Evolutionary conservation across 53 echinoderm and acorn worm genomes (phyloP).

Genomic region (Echinarachnius parma): DNA sequence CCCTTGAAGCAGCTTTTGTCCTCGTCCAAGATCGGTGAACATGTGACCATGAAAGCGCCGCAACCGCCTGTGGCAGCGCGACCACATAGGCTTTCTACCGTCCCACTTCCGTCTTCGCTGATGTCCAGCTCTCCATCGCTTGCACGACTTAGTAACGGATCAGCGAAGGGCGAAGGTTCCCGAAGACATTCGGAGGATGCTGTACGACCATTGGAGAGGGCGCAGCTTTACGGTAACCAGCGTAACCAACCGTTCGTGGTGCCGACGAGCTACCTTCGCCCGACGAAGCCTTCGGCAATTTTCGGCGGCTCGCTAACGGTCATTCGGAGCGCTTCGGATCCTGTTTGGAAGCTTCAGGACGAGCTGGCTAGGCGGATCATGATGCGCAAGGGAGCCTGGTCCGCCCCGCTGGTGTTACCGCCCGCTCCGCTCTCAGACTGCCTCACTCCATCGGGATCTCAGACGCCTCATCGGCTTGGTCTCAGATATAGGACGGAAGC

Average conservation of each 20-base stretch:
- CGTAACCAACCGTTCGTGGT: constrained; percentile 41
- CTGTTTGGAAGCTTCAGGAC: constrained; percentile 24
- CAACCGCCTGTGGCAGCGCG: constrained; percentile 3
- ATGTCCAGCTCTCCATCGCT: constrained; percentile 10
- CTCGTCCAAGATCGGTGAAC: constrained; percentile 35
- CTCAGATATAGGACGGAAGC: constrained; percentile 87
- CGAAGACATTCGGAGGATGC: constrained; percentile 7
- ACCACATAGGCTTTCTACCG: background rate
- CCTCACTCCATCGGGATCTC: constrained; percentile 60
- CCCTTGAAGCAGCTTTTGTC: constrained; percentile 18
- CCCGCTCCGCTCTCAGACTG: constrained; percentile 82
- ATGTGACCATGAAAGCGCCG: background rate
- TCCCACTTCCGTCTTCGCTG: constrained; percentile 9
- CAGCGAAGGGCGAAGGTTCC: background rate
- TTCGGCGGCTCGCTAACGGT: constrained; percentile 10
- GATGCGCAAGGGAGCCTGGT: constrained; percentile 7
- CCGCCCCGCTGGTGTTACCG: constrained; percentile 57
- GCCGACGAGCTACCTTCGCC: constrained; percentile 23
- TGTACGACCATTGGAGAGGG: background rate
- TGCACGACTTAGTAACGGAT: background rate
- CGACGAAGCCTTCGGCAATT: constrained; percentile 6
- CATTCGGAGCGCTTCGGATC: constrained; percentile 2
- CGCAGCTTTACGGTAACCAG: constrained; percentile 8
- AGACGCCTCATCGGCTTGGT: constrained; percentile 79
- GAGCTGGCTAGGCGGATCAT: constrained; percentile 17